phyloP scores from a whole-genome alignment of 2,888 invertebrate species.

The Cryptocheilus praepositus region DNA sequence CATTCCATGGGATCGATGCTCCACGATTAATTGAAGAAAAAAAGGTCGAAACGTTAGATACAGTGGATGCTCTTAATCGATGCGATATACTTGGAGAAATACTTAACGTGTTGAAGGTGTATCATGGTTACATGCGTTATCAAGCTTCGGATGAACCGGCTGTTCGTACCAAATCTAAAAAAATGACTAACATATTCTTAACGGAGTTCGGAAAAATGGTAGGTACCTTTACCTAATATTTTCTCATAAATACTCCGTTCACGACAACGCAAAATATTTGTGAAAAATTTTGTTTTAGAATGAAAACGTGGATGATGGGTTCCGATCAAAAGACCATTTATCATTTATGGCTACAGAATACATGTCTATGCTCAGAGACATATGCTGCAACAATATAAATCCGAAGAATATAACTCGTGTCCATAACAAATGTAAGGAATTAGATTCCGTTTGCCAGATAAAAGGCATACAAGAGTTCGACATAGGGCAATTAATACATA shows the following conservation, averaged over 20 bases:
- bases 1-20: constrained; percentile 53
- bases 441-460: constrained; percentile 37
- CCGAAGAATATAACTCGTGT: constrained; percentile 24
- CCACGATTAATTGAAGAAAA: constrained; percentile 46
- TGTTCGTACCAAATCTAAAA: constrained; percentile 33
- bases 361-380: constrained; percentile 28
- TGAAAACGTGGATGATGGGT: constrained; percentile 15
- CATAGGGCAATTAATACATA: constrained; percentile 4
- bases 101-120: constrained; percentile 59
- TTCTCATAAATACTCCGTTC: neutral
- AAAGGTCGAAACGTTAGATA: constrained; percentile 46
- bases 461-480: constrained; percentile 17
- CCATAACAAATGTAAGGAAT: constrained; percentile 40
- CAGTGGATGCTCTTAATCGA: constrained; percentile 59
- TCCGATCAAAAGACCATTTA: constrained; percentile 2
- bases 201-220: constrained; percentile 54
- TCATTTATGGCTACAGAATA: constrained; percentile 14
- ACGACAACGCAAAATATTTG: neutral
- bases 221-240: constrained; percentile 4
- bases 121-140: constrained; percentile 55
- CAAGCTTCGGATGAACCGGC: constrained; percentile 28
- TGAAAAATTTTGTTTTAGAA: constrained; percentile 33
- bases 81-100: constrained; percentile 61
- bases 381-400: constrained; percentile 25
- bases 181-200: constrained; percentile 54